Evolutionary conservation across 2,888 invertebrate genomes (phyloP).

Genomic region (Octonoba sinensis): DNA sequence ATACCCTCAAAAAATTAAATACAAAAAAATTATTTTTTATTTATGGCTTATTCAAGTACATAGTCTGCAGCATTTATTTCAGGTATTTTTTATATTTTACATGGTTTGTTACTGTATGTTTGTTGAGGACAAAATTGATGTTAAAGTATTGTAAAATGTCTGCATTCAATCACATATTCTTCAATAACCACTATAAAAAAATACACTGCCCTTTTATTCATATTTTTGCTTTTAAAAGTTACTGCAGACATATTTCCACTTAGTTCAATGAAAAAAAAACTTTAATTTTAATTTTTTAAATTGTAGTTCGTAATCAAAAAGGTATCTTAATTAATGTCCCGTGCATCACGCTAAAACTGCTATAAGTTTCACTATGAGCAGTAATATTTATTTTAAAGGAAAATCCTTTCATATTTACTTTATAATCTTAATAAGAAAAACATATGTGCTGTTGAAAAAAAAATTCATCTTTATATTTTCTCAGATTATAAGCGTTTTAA

Average conservation of each 20-base stretch:
- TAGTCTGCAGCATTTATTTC: not conserved
- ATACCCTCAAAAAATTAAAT: not conserved
- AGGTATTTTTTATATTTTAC: not conserved
- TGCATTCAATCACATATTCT: not conserved
- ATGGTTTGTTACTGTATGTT: not conserved
- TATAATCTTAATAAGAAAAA: too few species aligned
- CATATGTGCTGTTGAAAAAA: not conserved
- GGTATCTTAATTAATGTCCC: not conserved
- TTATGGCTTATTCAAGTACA: not conserved
- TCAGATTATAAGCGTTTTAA: not conserved
- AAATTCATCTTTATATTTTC: not conserved
- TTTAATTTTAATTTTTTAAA: not conserved
- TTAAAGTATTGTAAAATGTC: not conserved
- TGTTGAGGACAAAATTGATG: not conserved
- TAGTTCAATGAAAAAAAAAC: not conserved
- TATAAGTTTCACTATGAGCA: not conserved
- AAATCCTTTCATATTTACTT: not conserved
- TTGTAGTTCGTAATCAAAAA: not conserved
- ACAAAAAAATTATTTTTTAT: too few species aligned
- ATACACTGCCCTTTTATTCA: not conserved
- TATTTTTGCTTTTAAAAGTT: not conserved
- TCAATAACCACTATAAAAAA: not conserved
- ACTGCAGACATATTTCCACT: not conserved
- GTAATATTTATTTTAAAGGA: not conserved
- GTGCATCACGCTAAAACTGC: not conserved